Conservation (phyloP, 2,888 invertebrate species). For the Bembecia ichneumoniformis region DNA sequence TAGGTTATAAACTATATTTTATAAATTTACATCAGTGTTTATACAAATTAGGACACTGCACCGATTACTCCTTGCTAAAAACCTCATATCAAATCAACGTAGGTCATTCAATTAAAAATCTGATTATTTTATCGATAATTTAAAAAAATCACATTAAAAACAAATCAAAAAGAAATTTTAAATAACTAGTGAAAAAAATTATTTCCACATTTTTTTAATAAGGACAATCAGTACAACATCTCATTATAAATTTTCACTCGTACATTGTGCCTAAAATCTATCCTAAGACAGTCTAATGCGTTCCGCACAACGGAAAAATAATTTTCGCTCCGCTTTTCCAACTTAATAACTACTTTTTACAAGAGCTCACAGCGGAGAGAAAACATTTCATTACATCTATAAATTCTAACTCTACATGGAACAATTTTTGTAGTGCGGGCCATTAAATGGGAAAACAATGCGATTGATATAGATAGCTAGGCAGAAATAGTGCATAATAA, state of each 20-base stretch:
- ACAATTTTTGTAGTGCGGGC: conserved; percentile 56
- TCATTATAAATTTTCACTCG: conserved; percentile 46
- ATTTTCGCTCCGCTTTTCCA: conserved; percentile 42
- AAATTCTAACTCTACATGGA: conserved; percentile 46
- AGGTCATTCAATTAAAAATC: too few species aligned
- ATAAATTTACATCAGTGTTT: conserved; percentile 56
- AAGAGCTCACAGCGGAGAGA: conserved; percentile 47
- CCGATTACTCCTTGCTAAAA: conserved; percentile 27
- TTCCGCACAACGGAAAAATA: conserved; percentile 71
- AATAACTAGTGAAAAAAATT: too few species aligned
- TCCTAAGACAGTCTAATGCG: conserved; percentile 66
- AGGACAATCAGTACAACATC: conserved; percentile 38
- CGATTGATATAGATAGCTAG: neutral
- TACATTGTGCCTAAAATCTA: conserved; percentile 60
- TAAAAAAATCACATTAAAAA: too few species aligned
- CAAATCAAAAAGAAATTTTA: too few species aligned
- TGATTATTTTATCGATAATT: too few species aligned
- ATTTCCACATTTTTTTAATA: conserved; percentile 5
- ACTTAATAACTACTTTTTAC: conserved; percentile 56
- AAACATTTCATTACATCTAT: conserved; percentile 29
- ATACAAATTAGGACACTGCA: conserved; percentile 47
- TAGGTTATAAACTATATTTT: conserved; percentile 62
- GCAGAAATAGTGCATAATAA: too few species aligned
- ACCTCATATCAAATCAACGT: neutral
- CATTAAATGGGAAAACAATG: conserved; percentile 17